Conservation (phyloP, 37 sponge, comb jelly and placozoan genomes). For the Spongilla lacustris region DNA sequence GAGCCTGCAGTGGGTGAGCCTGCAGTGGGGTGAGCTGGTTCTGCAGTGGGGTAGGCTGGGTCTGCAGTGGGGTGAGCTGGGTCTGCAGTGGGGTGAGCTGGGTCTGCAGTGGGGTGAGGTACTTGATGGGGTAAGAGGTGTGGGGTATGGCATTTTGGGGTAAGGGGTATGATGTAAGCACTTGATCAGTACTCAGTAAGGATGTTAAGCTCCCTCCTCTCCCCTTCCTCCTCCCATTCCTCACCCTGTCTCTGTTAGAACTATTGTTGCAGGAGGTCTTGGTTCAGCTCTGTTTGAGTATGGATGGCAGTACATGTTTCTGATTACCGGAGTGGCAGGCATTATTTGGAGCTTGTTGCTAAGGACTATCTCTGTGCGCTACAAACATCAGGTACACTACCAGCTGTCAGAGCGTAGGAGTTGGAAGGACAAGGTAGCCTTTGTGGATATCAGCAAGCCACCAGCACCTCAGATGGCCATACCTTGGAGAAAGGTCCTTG, state of each 20-base stretch:
- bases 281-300: not conserved
- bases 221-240: not conserved
- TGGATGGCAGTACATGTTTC: constrained; percentile 31
- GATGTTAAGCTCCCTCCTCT: not conserved
- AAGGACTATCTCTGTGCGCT: not conserved
- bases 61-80: constrained; percentile 23
- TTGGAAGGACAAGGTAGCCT: not conserved
- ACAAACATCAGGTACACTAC: constrained; percentile 40
- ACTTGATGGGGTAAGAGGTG: too few relatives aligned
- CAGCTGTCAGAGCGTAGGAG: constrained; percentile 19
- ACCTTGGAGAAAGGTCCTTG: constrained; percentile 21
- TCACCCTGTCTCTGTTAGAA: not conserved
- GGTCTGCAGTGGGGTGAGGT: constrained; percentile 17
- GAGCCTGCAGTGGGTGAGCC: constrained; percentile 22
- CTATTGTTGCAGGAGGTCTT: constrained; percentile 13
- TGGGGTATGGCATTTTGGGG: too few relatives aligned
- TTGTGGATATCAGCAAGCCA: not conserved
- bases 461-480: constrained; percentile 7
- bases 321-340: constrained; percentile 6
- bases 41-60: constrained; percentile 23
- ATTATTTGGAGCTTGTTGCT: constrained; percentile 23
- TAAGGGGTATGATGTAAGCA: too few relatives aligned
- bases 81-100: constrained; percentile 14
- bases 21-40: constrained; percentile 14
- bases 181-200: too few relatives aligned